Evolutionary conservation across 2,888 invertebrate species (phyloP).

Genomic region (Rhamphomyia laevipes): DNA sequence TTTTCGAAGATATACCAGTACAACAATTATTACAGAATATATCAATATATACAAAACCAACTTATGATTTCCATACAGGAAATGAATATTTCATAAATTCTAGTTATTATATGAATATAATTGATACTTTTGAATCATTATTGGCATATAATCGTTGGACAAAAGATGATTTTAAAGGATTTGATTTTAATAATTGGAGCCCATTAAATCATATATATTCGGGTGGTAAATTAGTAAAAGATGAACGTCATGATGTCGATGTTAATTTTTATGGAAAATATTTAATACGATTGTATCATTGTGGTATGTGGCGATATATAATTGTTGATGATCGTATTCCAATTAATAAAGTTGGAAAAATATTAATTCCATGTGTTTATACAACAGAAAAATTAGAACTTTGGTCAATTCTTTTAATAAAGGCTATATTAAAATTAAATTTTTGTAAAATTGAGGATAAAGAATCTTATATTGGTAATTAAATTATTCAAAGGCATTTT

Average conservation of each 20-base stretch:
- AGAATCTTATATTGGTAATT: background rate
- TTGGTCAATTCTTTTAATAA: constrained; percentile 40
- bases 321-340: constrained; percentile 40
- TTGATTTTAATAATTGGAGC: constrained; percentile 7
- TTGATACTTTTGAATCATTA: constrained; percentile 6
- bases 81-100: constrained; percentile 5
- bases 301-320: constrained; percentile 40
- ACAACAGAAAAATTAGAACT: constrained; percentile 27
- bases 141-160: background rate
- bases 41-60: background rate
- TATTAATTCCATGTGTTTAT: constrained; percentile 32
- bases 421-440: constrained; percentile 37
- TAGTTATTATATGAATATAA: constrained; percentile 6
- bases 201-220: constrained; percentile 9
- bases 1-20: constrained; percentile 20
- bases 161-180: constrained; percentile 2
- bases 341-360: constrained; percentile 26
- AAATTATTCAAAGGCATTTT: too few species aligned
- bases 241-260: background rate
- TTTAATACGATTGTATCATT: constrained; percentile 37
- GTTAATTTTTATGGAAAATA: constrained; percentile 28
- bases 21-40: background rate
- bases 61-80: background rate
- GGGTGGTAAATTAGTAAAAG: background rate
- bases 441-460: constrained; percentile 32